A percentile compares a stretch with the other conserved stretches of the same genome.
These are phyloP conservation scores for Orussus abietinus DNA, from an alignment of 1,140 invertebrate genomes.

Conservation along the genomic window DNA sequence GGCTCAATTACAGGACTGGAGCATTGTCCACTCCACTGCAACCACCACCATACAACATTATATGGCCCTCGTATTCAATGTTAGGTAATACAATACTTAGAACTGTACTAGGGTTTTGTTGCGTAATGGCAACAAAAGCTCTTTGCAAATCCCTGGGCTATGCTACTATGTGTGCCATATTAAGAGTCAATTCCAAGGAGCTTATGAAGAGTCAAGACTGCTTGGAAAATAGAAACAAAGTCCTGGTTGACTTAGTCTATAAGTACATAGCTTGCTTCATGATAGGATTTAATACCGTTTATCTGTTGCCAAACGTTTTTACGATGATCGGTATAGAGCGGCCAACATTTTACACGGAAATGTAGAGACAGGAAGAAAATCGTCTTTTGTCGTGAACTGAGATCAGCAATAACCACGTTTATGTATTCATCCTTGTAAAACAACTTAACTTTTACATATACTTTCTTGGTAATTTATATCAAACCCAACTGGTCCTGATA, in stretches of 20 bases:
- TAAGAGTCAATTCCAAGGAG: slow-evolving; percentile 62
- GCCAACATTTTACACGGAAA: slow-evolving; percentile 80
- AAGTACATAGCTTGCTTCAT: slow-evolving; percentile 76
- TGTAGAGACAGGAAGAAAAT: too few species aligned
- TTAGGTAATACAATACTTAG: slow-evolving; percentile 63
- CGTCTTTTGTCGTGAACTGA: slow-evolving; percentile 8
- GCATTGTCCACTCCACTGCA: slow-evolving; percentile 56
- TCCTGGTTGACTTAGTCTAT: slow-evolving; percentile 73
- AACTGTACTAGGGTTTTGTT: slow-evolving; percentile 69
- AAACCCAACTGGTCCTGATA: too few species aligned
- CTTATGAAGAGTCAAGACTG: slow-evolving; percentile 61
- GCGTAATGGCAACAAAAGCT: slow-evolving; percentile 64
- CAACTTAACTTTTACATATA: slow-evolving; percentile 11
- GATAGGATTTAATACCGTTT: slow-evolving; percentile 73
- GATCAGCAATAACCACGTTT: neutral
- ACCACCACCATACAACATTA: slow-evolving; percentile 68
- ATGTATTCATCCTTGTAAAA: slow-evolving; percentile 10
- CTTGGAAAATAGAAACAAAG: slow-evolving; percentile 64
- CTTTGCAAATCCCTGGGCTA: slow-evolving; percentile 69
- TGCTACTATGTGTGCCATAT: slow-evolving; percentile 64
- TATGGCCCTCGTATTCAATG: slow-evolving; percentile 74
- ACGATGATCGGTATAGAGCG: slow-evolving; percentile 70
- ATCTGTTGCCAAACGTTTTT: slow-evolving; percentile 76
- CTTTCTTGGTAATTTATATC: too few species aligned
- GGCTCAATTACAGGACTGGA: slow-evolving; percentile 78